A percentile compares a stretch with the other conserved stretches of the same genome.
Evolutionary conservation across 2,113 vertebrate species (phyloP).

Genomic region (Varanus komodoensis): DNA sequence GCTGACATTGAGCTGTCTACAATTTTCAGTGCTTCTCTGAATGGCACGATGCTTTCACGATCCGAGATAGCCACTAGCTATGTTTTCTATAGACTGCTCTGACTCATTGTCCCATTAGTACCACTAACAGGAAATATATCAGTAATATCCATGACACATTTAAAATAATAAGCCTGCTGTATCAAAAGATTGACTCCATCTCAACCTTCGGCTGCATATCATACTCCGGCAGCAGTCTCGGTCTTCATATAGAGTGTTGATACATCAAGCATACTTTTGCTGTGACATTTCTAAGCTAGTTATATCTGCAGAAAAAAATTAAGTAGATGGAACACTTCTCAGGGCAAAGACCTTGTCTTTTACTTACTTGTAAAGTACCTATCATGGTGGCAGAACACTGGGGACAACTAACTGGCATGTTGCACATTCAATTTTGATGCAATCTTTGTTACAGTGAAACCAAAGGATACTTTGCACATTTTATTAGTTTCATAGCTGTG

Average conservation of each 20-base stretch:
- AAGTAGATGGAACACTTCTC: not conserved
- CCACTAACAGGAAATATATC: not conserved
- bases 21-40: not conserved
- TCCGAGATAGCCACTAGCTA: not conserved
- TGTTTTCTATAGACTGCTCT: conserved; percentile 1
- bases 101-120: conserved; percentile 9
- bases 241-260: not conserved
- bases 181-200: not conserved
- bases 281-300: conserved; percentile 6
- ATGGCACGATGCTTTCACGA: not conserved
- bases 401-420: not conserved
- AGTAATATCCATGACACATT: conserved; percentile 17
- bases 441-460: not conserved
- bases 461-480: not conserved
- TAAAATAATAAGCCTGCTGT: not conserved
- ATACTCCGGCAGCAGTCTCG: not conserved
- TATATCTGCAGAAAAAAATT: not conserved
- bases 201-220: not conserved
- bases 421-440: not conserved
- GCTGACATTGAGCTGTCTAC: conserved; percentile 16
- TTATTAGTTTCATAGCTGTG: not conserved
- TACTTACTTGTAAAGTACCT: not conserved
- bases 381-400: not conserved
- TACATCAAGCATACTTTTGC: not conserved
- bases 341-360: not conserved